These are phyloP conservation scores for Sabatieria punctata DNA, from an alignment of 2,888 invertebrate genomes.

Conservation along the genomic window DNA sequence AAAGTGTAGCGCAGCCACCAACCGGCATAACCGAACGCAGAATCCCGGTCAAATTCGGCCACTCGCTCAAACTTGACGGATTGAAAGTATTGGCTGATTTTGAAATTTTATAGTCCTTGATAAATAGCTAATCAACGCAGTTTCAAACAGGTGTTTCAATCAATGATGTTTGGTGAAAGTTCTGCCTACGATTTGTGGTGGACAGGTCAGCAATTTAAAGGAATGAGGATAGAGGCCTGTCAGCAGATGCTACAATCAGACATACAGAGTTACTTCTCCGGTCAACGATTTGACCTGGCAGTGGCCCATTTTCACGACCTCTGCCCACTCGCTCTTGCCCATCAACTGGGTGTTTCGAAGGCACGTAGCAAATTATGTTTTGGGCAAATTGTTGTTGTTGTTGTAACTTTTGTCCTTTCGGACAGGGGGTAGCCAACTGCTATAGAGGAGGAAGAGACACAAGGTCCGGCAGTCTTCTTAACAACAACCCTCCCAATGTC, in stretches of 20 bases:
- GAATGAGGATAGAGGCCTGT: constrained; percentile 25
- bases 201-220: constrained; percentile 28
- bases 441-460: too few species aligned
- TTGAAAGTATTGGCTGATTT: constrained; percentile 17
- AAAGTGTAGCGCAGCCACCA: neutral
- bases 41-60: constrained; percentile 24
- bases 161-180: constrained; percentile 27
- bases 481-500: too few species aligned
- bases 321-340: constrained; percentile 24
- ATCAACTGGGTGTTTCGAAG: constrained; percentile 19
- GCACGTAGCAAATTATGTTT: too few species aligned
- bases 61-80: constrained; percentile 23
- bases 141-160: constrained; percentile 24
- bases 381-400: too few species aligned
- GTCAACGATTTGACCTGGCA: constrained; percentile 27
- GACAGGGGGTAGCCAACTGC: too few species aligned
- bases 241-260: constrained; percentile 22
- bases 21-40: constrained; percentile 16
- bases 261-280: too few species aligned
- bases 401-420: too few species aligned
- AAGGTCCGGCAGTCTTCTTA: too few species aligned
- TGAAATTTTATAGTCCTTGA: neutral
- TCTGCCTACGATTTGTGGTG: constrained; percentile 27
- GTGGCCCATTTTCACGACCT: constrained; percentile 28
- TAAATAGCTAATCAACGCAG: neutral